phyloP scores from a whole-genome alignment of 2,113 vertebrate genomes.

The Tauraco erythrolophus region DNA sequence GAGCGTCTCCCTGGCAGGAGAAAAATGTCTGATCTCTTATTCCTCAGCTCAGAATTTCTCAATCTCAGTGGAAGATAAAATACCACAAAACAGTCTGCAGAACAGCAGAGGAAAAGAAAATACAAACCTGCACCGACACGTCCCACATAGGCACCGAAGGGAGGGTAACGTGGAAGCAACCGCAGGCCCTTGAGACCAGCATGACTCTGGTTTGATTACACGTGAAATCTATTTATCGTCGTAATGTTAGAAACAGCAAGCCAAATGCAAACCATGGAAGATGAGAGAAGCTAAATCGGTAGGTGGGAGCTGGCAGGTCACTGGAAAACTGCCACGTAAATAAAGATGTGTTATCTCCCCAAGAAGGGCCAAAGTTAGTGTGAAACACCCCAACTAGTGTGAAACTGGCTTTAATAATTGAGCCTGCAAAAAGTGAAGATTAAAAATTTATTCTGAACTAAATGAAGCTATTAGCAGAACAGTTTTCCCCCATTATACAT shows the following conservation, averaged over 20 bases:
- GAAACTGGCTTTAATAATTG: constrained; percentile 20
- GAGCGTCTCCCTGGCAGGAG: neutral
- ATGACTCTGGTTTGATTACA: neutral
- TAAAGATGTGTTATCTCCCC: neutral
- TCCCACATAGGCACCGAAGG: neutral
- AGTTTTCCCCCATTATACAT: neutral
- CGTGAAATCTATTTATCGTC: neutral
- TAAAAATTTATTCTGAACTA: constrained; percentile 28
- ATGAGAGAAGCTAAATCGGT: neutral
- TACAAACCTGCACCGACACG: accelerated
- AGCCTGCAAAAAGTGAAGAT: neutral
- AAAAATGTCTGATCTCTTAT: neutral
- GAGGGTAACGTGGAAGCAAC: neutral
- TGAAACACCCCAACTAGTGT: neutral
- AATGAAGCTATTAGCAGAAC: neutral
- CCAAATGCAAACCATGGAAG: neutral
- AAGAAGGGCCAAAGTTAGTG: neutral
- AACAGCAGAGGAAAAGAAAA: neutral
- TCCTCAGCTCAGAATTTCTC: neutral
- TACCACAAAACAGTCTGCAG: neutral
- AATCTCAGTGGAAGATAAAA: neutral
- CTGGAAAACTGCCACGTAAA: neutral
- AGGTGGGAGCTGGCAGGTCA: neutral
- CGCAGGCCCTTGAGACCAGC: neutral
- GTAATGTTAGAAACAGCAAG: neutral